Conservation (phyloP, 2,113 vertebrate species). For the Piaya cayana region DNA sequence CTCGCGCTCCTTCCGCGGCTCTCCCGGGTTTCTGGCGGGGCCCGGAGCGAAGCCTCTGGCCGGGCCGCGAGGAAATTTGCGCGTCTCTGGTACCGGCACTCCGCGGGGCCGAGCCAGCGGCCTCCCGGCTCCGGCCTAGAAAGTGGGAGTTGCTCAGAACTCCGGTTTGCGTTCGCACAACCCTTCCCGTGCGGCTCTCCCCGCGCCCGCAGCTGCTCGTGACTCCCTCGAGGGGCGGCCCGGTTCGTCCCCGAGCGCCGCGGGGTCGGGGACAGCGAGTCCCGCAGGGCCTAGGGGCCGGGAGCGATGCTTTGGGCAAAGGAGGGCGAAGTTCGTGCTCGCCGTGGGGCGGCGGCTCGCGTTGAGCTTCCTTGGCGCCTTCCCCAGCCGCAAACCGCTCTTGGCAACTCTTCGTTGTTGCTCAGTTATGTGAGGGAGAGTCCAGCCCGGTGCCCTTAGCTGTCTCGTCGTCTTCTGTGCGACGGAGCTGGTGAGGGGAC, state of each 20-base stretch:
- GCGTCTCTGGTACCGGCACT: too few relatives aligned
- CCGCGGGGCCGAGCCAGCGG: neutral
- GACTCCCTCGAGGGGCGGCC: too few relatives aligned
- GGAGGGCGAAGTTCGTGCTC: neutral
- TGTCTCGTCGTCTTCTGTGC: neutral
- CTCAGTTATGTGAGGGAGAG: neutral
- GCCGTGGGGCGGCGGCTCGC: fast-evolving
- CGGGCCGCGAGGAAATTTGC: too few relatives aligned
- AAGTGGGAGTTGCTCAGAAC: neutral
- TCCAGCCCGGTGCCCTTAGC: neutral
- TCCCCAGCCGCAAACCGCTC: neutral
- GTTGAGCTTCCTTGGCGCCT: neutral
- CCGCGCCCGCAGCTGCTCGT: fast-evolving
- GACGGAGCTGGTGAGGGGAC: too few relatives aligned
- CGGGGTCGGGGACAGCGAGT: too few relatives aligned
- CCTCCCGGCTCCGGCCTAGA: neutral
- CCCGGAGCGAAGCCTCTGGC: too few relatives aligned
- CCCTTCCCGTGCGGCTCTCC: neutral
- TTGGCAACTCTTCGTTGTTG: neutral
- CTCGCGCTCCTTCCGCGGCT: too few relatives aligned
- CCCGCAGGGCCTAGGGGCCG: too few relatives aligned
- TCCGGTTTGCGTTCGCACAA: neutral
- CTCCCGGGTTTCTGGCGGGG: too few relatives aligned
- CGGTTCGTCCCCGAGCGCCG: too few relatives aligned
- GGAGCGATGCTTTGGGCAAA: neutral